Base-by-base conservation (phyloP, 2,888 invertebrate genomes). In the Tachystola acroxantha region DNA sequence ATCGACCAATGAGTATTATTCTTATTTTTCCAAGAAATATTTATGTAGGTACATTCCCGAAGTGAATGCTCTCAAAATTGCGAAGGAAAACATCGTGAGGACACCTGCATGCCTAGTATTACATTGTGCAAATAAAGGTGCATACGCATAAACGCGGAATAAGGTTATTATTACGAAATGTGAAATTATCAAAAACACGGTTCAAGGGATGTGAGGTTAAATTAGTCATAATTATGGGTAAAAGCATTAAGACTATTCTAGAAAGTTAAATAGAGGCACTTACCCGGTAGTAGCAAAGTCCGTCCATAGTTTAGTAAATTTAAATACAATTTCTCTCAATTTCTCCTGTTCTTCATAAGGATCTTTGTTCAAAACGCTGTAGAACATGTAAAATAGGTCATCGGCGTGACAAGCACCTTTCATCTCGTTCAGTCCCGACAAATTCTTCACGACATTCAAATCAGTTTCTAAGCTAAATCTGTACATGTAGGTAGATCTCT, bases 341-440 rank as follows among this genome's bases (percentile, higher is more conserved):
- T 55, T 37, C 2, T 60, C 52, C 6, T 57, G 50, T 1, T 62
- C 40, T 35, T 50, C 46, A 11, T 72, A 73, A n/a, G 50, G 42
- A 27, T 69, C 60, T 30, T 64, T 58, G 16, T 60, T 64, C 0
- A 40, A 31, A 5, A 64, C 61, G 22, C 67, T 68, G 31, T 71
- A 78, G 37, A 88, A 88, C 3, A 81, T 31, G 46, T 88, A 88
- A 26, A 73, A 74, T 7, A 88, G 11, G 1, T 88, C 88, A 39
- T 89, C 88, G 0, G 74, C 80, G 29, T 89, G 88, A 16, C 72
- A 68, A 0, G 74, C 80, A 0, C 88, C 88, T 53, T 62, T 46
- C 28, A 68, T 41, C 3, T 61, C 33, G 0, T 40, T 32, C 1
- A 53, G 7, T 5, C 59, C 63, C 1, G 56, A 24, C 1, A 54